These are phyloP conservation scores for Drosophila yakuba DNA, from an alignment of 1,140 invertebrate genomes.

Conservation along the genomic window DNA sequence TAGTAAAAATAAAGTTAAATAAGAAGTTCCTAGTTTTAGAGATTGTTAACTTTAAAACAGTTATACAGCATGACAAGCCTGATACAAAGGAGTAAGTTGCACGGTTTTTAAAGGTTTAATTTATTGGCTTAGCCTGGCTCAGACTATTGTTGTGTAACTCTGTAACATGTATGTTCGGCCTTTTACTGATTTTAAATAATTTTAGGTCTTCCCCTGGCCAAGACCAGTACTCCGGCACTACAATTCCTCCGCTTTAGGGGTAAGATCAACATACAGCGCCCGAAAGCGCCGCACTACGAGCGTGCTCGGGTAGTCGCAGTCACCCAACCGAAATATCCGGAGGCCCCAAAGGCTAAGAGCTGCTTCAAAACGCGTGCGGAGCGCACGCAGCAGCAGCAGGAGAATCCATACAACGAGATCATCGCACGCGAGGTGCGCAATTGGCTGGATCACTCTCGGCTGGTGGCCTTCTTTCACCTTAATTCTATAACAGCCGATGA, in stretches of 20 bases:
- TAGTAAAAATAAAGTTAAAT: not conserved
- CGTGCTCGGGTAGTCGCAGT: constrained; percentile 87
- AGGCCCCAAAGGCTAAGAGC: constrained; percentile 44
- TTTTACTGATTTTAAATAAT: not conserved
- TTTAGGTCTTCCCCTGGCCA: constrained; percentile 71
- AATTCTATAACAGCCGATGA: constrained; percentile 88
- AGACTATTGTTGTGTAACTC: constrained; percentile 16
- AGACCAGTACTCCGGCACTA: constrained; percentile 83
- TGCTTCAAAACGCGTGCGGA: constrained; percentile 61
- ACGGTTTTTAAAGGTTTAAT: not conserved
- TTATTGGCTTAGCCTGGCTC: not conserved
- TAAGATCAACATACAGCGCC: constrained; percentile 91
- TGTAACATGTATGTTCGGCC: not conserved
- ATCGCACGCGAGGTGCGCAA: constrained; percentile 89
- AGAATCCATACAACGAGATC: constrained; percentile 89
- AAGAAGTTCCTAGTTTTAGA: not conserved
- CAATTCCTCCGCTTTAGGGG: constrained; percentile 88
- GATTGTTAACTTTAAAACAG: not conserved
- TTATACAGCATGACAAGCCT: not conserved
- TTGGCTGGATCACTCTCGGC: constrained; percentile 89
- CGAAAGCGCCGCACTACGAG: constrained; percentile 88
- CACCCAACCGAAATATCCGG: constrained; percentile 86
- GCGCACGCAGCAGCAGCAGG: constrained; percentile 62
- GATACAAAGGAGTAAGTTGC: constrained; percentile 4
- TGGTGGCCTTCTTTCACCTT: constrained; percentile 89